phyloP scores from a whole-genome alignment of 2,113 vertebrate species.

The Sebastes fasciatus region DNA sequence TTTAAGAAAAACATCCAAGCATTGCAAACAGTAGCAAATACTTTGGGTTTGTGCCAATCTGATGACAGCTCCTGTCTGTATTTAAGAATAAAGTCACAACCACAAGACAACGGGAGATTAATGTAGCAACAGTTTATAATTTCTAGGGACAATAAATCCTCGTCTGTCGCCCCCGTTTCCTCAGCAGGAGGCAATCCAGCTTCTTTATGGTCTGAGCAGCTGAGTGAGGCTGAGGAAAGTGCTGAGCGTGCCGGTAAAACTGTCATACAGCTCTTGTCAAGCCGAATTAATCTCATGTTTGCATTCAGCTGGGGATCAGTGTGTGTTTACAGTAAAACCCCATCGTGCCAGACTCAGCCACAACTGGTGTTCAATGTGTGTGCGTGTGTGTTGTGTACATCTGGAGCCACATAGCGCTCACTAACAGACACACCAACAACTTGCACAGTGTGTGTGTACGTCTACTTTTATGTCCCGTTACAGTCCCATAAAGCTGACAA shows the following conservation, averaged over 20 bases:
- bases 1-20: neutral
- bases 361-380: conserved; percentile 7
- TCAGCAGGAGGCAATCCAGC: conserved; percentile 18
- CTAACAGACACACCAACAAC: conserved; percentile 6
- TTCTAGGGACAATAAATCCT: conserved; percentile 14
- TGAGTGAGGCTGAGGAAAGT: conserved; percentile 33
- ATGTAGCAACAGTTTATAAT: conserved; percentile 2
- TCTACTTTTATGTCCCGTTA: conserved; percentile 16
- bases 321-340: conserved; percentile 17
- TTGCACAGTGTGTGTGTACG: no score
- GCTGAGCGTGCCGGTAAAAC: conserved; percentile 32
- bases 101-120: conserved; percentile 21
- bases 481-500: conserved; percentile 56
- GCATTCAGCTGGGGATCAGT: conserved; percentile 18
- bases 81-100: conserved; percentile 5
- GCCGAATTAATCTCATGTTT: conserved; percentile 48
- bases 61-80: conserved; percentile 16
- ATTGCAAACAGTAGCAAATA: neutral
- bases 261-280: conserved; percentile 36
- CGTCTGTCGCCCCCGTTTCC: conserved; percentile 4
- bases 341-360: neutral
- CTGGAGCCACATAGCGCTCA: neutral
- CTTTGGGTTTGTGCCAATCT: conserved; percentile 14
- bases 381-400: conserved; percentile 14
- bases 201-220: conserved; percentile 30